phyloP scores from a whole-genome alignment of 2,888 invertebrate genomes.

The Habroteleia sp. region DNA sequence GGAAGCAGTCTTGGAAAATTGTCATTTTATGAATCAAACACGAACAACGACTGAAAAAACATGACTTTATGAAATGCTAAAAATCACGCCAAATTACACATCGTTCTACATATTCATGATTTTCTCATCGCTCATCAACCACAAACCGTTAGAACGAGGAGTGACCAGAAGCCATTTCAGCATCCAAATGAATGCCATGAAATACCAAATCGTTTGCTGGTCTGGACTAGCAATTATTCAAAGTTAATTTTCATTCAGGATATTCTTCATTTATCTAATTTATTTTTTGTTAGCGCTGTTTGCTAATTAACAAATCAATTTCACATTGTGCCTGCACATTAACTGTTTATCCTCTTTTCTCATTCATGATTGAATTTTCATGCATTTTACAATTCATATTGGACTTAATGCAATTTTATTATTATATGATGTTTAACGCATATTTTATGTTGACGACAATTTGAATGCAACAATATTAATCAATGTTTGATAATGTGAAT shows the following conservation, averaged over 20 bases:
- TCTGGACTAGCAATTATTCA: slow-evolving; percentile 43
- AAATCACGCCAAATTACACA: slow-evolving; percentile 24
- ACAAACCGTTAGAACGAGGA: slow-evolving; percentile 44
- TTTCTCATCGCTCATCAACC: slow-evolving; percentile 44
- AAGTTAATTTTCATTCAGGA: slow-evolving; percentile 42
- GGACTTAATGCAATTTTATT: no score
- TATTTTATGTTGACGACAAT: neutral
- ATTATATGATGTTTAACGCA: no score
- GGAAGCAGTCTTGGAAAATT: slow-evolving; percentile 3
- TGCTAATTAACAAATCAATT: slow-evolving; percentile 22
- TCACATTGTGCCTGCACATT: no score
- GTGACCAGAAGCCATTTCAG: slow-evolving; percentile 33
- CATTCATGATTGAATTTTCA: no score
- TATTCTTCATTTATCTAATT: slow-evolving; percentile 35
- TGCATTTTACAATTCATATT: no score
- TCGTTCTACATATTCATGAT: slow-evolving; percentile 40
- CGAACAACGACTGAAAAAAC: neutral
- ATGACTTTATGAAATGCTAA: neutral
- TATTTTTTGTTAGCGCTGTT: slow-evolving; percentile 25
- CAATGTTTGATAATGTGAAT: no score
- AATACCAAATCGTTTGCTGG: slow-evolving; percentile 30
- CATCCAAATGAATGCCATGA: slow-evolving; percentile 32
- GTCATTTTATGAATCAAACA: neutral
- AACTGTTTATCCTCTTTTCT: no score
- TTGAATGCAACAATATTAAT: neutral